Percentiles rank a stretch among this genome's conserved stretches.
phyloP scores from a whole-genome alignment of 2,797 vertebrate species.

The Neosalanx taihuensis region DNA sequence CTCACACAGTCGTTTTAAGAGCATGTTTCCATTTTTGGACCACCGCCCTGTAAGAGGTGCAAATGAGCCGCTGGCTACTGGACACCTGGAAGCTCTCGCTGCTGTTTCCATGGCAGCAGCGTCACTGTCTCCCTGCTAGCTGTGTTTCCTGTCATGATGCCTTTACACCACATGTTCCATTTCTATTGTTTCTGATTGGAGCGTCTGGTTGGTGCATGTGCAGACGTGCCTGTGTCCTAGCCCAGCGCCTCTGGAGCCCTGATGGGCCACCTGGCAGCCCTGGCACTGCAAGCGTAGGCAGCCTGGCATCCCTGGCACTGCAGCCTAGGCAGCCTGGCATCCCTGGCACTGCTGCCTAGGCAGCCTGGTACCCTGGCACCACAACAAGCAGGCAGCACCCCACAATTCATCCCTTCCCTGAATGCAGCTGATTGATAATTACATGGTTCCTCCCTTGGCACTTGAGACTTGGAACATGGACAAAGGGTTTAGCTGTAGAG shows the following conservation, averaged over 20 bases:
- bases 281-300: conserved; percentile 22
- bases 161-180: conserved; percentile 39
- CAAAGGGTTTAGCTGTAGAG: conserved; percentile 2
- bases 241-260: conserved; percentile 5
- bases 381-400: conserved; percentile 10
- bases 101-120: conserved; percentile 19
- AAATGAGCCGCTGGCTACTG: not conserved
- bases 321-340: conserved; percentile 19
- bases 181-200: conserved; percentile 23
- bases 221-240: conserved; percentile 4
- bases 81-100: conserved; percentile 10
- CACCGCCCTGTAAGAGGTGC: not conserved
- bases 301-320: conserved; percentile 24
- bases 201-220: not conserved
- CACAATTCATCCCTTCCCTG: not conserved
- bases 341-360: conserved; percentile 12
- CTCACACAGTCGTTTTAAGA: conserved; percentile 21
- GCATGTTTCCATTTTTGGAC: conserved; percentile 43
- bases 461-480: conserved; percentile 1
- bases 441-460: conserved; percentile 5
- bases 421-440: conserved; percentile 9
- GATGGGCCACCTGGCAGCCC: conserved; percentile 16
- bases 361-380: conserved; percentile 17
- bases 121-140: conserved; percentile 17
- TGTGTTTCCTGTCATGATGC: conserved; percentile 14